Base-by-base conservation (phyloP, 2,797 vertebrate species). In the Salmo trutta region DNA sequence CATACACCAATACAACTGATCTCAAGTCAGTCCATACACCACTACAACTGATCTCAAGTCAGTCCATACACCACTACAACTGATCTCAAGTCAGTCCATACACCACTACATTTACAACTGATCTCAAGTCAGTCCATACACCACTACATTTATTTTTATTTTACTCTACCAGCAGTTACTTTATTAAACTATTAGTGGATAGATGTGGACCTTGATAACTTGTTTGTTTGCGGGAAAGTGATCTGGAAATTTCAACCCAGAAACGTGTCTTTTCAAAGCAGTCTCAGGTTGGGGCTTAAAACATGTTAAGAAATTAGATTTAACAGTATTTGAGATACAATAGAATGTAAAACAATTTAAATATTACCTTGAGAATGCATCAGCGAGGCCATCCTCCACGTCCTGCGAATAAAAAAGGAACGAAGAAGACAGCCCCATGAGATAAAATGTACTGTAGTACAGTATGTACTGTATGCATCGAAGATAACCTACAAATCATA, bases 301-400 rank as follows among this genome's bases (percentile, higher is more conserved):
- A 6, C 33, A 33, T 6, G 24, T 67, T 0, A 16, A 66, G 15
- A 31, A 4, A 27, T 67, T 14, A 27, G 27, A 27, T 67, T 4
- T 31, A 66, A 66, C 27, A 15, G 16, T 64, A 10, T 64, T 27
- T 21, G 27, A 14, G 12, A 66, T 31, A 12, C 5, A 67, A 67
- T 2, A 29, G 15, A 16, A 67, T 33, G 29, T 27, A 29, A 15
- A 29, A 24, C 29, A 10, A 15, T 21, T 29, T 12, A 29, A 19
- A 29, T 4, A 24, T 82, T 94, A 98, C 97, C 96, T 94, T 89
- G 95, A 91, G 80, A 96, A 95, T 0, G 93, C 83, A 66, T 96
- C 94, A 68, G 93, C 85, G 0, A 95, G 33, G 71, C 94, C 93
- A 77, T 96, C 95, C 66, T 96, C 96, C 81, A 94, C 94, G 36